A percentile compares a stretch with the other conserved stretches of the same genome.
phyloP scores from a whole-genome alignment of 1,140 invertebrate species.

The Drosophila tropicalis region DNA sequence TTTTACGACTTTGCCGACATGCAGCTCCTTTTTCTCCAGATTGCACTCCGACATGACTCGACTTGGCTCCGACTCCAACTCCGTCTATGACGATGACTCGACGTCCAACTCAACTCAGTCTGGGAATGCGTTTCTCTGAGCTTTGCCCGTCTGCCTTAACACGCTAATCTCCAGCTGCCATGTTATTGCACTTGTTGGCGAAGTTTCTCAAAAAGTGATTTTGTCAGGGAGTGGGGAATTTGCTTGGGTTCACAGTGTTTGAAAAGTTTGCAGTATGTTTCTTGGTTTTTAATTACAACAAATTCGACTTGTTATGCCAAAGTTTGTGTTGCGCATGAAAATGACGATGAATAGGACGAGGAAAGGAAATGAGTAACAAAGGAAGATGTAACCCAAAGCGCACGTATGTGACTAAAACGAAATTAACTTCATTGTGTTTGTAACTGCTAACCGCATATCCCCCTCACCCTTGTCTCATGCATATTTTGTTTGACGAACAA shows the following conservation, averaged over 20 bases:
- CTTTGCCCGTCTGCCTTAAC: conserved; percentile 52
- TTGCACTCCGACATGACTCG: background rate
- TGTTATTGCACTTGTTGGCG: conserved; percentile 80
- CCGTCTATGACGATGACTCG: background rate
- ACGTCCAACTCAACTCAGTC: background rate
- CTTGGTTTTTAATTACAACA: conserved; percentile 79
- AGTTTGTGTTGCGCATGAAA: conserved; percentile 51
- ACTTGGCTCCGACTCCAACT: background rate
- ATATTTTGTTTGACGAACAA: conserved; percentile 12
- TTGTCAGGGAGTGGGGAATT: conserved; percentile 51
- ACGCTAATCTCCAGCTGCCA: conserved; percentile 79
- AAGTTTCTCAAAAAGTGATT: conserved; percentile 79
- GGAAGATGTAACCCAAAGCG: conserved; percentile 25
- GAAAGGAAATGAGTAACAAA: too few species aligned
- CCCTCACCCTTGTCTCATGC: conserved; percentile 13
- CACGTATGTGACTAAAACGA: conserved; percentile 71
- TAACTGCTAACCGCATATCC: conserved; percentile 73
- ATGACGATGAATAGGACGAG: background rate
- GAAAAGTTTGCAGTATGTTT: conserved; percentile 71
- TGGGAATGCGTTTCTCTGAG: background rate
- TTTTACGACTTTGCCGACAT: conserved; percentile 71
- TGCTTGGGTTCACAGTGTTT: conserved; percentile 11
- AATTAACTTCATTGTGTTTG: conserved; percentile 73
- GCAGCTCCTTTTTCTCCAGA: conserved; percentile 16
- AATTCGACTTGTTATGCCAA: conserved; percentile 74